Base-by-base conservation (phyloP, 2,113 vertebrate species). In the Oreotrochilus melanogaster region DNA sequence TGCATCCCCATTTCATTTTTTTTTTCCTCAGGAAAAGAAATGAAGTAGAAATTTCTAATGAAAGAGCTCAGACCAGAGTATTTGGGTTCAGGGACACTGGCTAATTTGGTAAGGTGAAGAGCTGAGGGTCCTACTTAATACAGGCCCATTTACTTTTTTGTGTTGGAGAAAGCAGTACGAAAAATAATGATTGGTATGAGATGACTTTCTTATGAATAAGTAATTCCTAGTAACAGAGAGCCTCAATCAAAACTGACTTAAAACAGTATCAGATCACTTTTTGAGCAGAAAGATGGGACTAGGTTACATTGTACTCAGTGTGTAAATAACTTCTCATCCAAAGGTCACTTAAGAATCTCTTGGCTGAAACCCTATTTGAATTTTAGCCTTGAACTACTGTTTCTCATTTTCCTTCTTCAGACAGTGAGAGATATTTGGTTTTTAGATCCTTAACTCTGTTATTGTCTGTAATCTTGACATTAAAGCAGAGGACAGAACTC, bases 341-440 rank as follows among this genome's bases (percentile, higher is more conserved):
- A 97, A 95, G 88, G 69, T 88, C 75, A 43, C 25, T 47, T 19
- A n/a, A 22, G 14, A 89, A 73, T 48, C 92, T 80, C 67, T 76
- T 84, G 39, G 72, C 67, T 92, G 66, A 95, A 95, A 47, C 6
- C 9, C 14, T 72, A 54, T 27, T 23, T 76, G 58, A 86, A 64
- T 90, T 93, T 92, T 43, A 92, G 64, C 28, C 54, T 79, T 70
- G 33, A 27, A 82, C 25, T 0, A 70, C 14, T 47, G 58, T 51
- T 58, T 57, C 37, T 78, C 17, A 5, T 69, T 80, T 66, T 83
- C 47, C 23, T 71, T 66, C 64, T 67, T 60, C 35, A 88, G 25
- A 35, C 7, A 80, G 25, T 11, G 86, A 86, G 48, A 35, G 1
- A 22, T 16, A 51, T 0, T 54, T 45, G 31, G 33, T 22, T 65